Base-by-base conservation (phyloP, 1,140 invertebrate genomes). In the Zophobas morio region DNA sequence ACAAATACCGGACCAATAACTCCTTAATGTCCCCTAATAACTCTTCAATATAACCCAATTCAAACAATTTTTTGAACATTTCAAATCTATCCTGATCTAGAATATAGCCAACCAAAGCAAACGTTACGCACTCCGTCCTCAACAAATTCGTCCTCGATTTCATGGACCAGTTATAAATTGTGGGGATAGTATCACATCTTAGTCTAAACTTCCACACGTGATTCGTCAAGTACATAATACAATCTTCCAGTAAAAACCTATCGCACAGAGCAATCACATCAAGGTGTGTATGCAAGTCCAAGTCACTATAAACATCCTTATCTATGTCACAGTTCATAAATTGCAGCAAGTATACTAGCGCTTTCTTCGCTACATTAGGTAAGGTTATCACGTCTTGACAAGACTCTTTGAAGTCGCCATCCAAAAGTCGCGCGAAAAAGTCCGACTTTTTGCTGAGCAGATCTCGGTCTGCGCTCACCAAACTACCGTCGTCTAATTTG, bases 201-300 rank as follows among this genome's bases (percentile, higher is more conserved):
- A 90, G 77, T 79, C 86, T 82, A 77, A 88, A 88, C 73, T 88
- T 86, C 79, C 89, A 80, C 76, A 90, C 88, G n/a, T 87, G 87
- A 81, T 86, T 86, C 37, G 88, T 89, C 1, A 93, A 82, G 42
- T 86, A 80, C 3, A 89, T 86, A 47, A 89, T 89, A 2, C 93
- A 79, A 36, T 89, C 89, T 1, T 88, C 84, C 84, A 93, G 89
- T 32, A 93, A 86, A 82, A 90, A 93, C 77, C 90, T 89, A 82
- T 93, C 92, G 1, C 91, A 88, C 5, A 93, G 81, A 1, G 90
- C 80, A n/a, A 92, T 88, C 0, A 92, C 89, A 81, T 94, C 92
- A n/a, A 93, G 84, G 33, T 91, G 83, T 0, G 89, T 90, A 60
- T 89, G 87, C 37, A 93, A 81, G 42, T 90, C 81, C 54, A 88